Base-by-base conservation (phyloP, 2,113 vertebrate species). In the Charadrius vociferus region DNA sequence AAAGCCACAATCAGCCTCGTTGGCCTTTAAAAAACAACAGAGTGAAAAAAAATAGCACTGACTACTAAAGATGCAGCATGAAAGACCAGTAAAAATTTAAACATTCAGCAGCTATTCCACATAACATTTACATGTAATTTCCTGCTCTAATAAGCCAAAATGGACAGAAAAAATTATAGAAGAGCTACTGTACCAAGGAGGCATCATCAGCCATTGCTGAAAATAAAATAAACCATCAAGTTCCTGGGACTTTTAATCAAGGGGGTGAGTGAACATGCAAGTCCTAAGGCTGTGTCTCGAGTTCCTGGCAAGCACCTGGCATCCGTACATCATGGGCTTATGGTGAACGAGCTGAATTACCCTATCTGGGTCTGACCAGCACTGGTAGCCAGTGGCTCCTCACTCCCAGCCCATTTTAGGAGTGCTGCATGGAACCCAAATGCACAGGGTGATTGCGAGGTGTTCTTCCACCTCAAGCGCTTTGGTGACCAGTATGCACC, bases 101-200 rank as follows among this genome's bases (percentile, higher is more conserved):
- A 88, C 59, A 47, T 67, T 92, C 83, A 87, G 80, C 79, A 88
- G 77, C 52, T 67, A 88, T 66, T 73, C 39, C 68, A 72, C 34
- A 52, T 61, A 72, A 86, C 52, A 67, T 81, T 92, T 84, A 94
- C 59, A 34, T 37, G 68, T 49, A n/a, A 92, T 90, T 86, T 90
- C 83, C 96, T 95, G 37, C 81, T 88, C 83, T 92, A 86, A 89
- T 79, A 81, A 74, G 52, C 22, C 68, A 72, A 91, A 97, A 91
- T 56, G 20, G n/a, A 61, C 50, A 72, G 29, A 81, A 68, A 90
- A 72, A 62, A 36, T 8, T 1, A 45, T 2, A 53, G 32, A 78
- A 71, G 21, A 78, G 58, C n/a, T 65, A 41, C 15, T 4, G 7
- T 63, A 78, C 59, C 45, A 52, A 89, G 11, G 68, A 92, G 63